Evolutionary conservation across 30 jellyfish, hydroid and myxozoan species (phyloP), one percentile per base, ranked within the genome.

Genomic region (Euphysa ruthae): DNA sequence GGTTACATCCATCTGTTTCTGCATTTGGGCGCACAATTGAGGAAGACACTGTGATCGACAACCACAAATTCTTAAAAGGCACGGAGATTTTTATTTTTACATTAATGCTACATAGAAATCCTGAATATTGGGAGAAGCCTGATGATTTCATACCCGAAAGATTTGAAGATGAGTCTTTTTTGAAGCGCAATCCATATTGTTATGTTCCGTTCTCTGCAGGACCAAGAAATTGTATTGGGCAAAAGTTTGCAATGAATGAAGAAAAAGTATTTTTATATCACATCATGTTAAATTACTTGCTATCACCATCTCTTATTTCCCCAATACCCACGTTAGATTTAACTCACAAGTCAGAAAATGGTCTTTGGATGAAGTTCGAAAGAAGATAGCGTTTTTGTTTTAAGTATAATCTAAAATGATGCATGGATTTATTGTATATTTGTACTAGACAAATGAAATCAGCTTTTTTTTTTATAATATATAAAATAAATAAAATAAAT

Each of bases 201-300:
- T 71, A 55, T 61, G 65, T 85, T 43, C 96, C 96, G 0, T 85
- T 85, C 49, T 81, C 93, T 38, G 96, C 96, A 10, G 96, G 96
- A 5, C 56, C 87, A 35, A 70, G 96, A 55, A 83, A 64, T n/a
- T 85, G 96, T 33, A 35, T 85, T 14, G 96, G 94, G 1, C 95
- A 85, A 54, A 58, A 80, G 6, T 75, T 78, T 33, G 96, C 94
- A n/a, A 85, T 63, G 73, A 32, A 56, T 42, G 93, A 78, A 50
- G 75, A 42, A 0, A 68, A 68, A 16, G 24, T 68, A 5, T 15
- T 68, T 3, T 27, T 68, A 19, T 43, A 22, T 31, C 1, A 52
- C 16, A 30, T 68, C 20, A n/a, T 68, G 77, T 19, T 13, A 31
- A 68, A 68, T 43, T 68, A 43, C 29, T 15, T 19, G 16, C 20